Evolutionary conservation across 2,797 vertebrate species (phyloP).

Genomic region (Margarornis squamiger): DNA sequence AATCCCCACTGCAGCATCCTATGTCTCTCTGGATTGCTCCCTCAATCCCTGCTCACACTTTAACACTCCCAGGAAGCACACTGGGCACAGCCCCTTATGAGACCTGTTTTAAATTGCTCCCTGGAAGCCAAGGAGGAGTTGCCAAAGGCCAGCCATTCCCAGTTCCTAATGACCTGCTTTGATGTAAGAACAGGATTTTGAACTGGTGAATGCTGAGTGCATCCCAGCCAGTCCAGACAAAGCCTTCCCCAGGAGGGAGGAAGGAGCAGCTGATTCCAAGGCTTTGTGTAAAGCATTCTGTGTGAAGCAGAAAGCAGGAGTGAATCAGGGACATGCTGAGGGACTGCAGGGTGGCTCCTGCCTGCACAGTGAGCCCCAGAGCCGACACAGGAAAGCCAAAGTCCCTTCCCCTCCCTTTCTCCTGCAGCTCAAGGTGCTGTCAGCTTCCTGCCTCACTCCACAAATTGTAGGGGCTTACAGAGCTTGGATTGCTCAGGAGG

Average conservation of each 20-base stretch:
- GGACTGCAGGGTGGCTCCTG: not conserved
- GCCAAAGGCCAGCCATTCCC: not conserved
- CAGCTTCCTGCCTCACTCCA: not conserved
- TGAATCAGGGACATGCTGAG: not conserved
- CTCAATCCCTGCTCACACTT: not conserved
- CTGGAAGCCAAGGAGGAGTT: not conserved
- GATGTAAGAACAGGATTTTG: not conserved
- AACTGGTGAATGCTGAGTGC: not conserved
- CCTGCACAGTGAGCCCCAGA: not conserved
- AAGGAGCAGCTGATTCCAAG: not conserved
- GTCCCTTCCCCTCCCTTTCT: not conserved
- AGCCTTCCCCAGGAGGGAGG: not conserved
- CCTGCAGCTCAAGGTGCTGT: not conserved
- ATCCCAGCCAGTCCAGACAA: not conserved
- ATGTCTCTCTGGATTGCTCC: not conserved
- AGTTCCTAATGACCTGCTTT: not conserved
- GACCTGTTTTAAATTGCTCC: not conserved
- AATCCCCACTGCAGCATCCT: not conserved
- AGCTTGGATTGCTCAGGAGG: not conserved
- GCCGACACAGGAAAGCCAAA: not conserved
- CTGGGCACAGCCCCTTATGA: not conserved
- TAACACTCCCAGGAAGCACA: not conserved
- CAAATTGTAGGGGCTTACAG: fast-evolving
- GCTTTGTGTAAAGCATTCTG: not conserved
- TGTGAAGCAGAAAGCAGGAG: not conserved